These are phyloP conservation scores for Trachelus iudaicus DNA, from an alignment of 2,888 invertebrate species.

Conservation along the genomic window DNA sequence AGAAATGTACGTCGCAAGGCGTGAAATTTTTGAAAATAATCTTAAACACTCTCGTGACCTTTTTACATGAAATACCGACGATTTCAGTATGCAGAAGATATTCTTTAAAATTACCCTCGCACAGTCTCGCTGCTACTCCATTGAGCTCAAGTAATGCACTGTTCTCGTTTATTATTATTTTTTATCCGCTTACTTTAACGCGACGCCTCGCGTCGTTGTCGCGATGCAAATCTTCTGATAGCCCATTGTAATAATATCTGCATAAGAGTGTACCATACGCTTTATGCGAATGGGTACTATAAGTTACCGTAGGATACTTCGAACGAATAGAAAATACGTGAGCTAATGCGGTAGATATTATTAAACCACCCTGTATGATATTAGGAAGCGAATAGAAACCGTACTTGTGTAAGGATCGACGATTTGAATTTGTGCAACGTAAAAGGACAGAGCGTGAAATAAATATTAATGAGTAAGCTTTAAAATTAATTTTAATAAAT, in stretches of 20 bases:
- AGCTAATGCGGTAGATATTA: background rate
- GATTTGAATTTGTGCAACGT: background rate
- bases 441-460: background rate
- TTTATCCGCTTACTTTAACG: slow-evolving; percentile 20
- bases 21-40: background rate
- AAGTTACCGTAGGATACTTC: background rate
- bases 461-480: background rate
- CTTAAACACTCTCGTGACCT: background rate
- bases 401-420: background rate
- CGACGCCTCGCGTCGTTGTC: slow-evolving; percentile 33
- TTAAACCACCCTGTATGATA: background rate
- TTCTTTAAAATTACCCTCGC: background rate
- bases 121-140: background rate
- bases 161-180: background rate
- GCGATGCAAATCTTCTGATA: slow-evolving; percentile 42
- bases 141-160: background rate
- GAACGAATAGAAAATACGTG: background rate
- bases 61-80: background rate
- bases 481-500: background rate
- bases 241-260: slow-evolving; percentile 37
- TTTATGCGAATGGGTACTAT: slow-evolving; percentile 32
- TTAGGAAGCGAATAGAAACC: background rate
- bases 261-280: slow-evolving; percentile 15
- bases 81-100: background rate
- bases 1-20: background rate